A percentile compares a stretch with the other conserved stretches of the same genome.
phyloP scores from a whole-genome alignment of 2,797 vertebrate species.

The Phoxinus dragarum region DNA sequence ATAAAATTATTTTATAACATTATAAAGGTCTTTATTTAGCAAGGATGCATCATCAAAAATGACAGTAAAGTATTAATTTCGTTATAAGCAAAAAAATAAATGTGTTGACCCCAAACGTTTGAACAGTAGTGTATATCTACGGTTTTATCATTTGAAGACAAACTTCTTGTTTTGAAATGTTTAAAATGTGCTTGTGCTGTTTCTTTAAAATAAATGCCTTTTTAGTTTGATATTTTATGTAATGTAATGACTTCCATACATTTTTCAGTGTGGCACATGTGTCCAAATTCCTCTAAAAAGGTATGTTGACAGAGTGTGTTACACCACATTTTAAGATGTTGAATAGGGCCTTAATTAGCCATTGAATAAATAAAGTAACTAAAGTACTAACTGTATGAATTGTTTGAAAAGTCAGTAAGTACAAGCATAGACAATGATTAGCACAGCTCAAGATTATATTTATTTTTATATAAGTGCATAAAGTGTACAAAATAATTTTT shows the following conservation, averaged over 20 bases:
- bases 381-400: not conserved
- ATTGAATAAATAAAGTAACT: not conserved
- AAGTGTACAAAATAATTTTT: no score
- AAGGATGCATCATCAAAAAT: no score
- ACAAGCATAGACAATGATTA: not conserved
- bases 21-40: not conserved
- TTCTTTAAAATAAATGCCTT: not conserved
- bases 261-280: not conserved
- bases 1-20: not conserved
- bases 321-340: not conserved
- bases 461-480: not conserved
- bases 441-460: no score
- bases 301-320: not conserved
- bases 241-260: not conserved
- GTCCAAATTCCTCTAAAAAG: not conserved
- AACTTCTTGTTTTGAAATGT: not conserved
- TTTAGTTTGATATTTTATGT: not conserved
- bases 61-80: not conserved
- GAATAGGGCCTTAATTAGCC: not conserved
- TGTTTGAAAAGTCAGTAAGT: not conserved
- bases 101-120: not conserved
- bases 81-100: not conserved
- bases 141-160: not conserved
- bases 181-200: not conserved
- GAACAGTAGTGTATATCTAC: not conserved